These are phyloP conservation scores for Heterochromis multidens DNA, from an alignment of 2,113 vertebrate genomes.

Conservation along the genomic window DNA sequence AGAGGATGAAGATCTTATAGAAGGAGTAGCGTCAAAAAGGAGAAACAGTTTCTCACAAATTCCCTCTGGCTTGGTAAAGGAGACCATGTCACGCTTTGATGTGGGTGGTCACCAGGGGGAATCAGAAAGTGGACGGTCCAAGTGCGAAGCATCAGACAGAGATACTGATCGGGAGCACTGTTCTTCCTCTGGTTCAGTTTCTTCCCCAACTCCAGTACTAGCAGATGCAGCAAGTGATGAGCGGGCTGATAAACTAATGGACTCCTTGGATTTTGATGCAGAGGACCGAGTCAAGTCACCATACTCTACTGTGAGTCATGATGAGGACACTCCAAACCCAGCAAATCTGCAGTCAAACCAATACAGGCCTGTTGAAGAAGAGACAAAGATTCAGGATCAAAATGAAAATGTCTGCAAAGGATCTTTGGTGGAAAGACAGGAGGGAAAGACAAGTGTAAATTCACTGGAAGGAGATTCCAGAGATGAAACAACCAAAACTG, in stretches of 20 bases:
- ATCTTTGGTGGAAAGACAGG: neutral
- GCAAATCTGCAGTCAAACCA: neutral
- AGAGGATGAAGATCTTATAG: neutral
- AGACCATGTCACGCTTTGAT: constrained; percentile 73
- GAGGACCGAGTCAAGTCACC: neutral
- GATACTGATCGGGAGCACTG: neutral
- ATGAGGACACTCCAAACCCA: neutral
- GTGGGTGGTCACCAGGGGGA: constrained; percentile 40
- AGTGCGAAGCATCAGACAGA: neutral
- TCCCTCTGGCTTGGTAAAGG: constrained; percentile 74
- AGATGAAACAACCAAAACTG: neutral
- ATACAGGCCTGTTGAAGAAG: neutral
- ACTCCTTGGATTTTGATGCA: neutral
- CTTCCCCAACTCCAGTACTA: neutral
- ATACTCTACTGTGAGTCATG: neutral
- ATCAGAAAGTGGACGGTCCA: constrained; percentile 6
- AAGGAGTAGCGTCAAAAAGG: constrained; percentile 11
- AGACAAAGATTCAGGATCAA: neutral
- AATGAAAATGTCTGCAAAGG: neutral
- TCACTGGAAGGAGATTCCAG: neutral
- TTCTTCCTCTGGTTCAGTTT: neutral
- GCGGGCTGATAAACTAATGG: neutral
- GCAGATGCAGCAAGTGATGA: neutral
- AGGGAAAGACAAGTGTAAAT: neutral
- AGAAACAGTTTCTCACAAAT: constrained; percentile 74